Percentiles rank a stretch among this genome's conserved stretches.
Conservation (phyloP, 92 coral and sea anemone genomes). For the Galaxea fascicularis region DNA sequence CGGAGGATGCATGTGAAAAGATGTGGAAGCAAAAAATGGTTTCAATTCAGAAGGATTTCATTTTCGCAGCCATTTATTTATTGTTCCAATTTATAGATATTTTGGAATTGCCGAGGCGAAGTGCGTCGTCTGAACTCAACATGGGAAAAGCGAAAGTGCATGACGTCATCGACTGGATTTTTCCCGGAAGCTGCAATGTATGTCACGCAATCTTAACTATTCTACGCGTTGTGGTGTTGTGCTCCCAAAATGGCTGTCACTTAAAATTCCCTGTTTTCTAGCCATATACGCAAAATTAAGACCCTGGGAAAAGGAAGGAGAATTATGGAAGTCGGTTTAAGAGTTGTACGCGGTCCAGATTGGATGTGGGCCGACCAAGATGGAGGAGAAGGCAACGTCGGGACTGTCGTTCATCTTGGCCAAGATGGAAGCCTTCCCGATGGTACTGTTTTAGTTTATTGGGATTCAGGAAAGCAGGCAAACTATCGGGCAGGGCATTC, state of each 20-base stretch:
- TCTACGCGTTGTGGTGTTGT: not conserved
- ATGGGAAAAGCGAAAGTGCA: too few species aligned
- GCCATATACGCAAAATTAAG: not conserved
- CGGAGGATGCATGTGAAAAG: too few species aligned
- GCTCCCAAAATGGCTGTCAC: constrained; percentile 4
- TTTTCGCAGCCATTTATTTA: too few species aligned
- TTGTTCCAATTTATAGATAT: too few species aligned
- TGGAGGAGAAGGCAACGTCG: constrained; percentile 83
- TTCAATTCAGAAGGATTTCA: too few species aligned
- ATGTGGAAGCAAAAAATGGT: too few species aligned
- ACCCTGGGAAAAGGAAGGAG: not conserved
- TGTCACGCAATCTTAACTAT: constrained; percentile 18
- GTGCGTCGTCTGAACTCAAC: too few species aligned
- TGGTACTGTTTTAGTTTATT: constrained; percentile 70
- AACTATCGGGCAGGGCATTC: constrained; percentile 74
- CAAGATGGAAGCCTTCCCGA: constrained; percentile 43
- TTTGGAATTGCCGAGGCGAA: too few species aligned
- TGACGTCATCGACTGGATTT: constrained; percentile 4
- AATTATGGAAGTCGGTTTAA: constrained; percentile 60
- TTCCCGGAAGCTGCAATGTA: constrained; percentile 14
- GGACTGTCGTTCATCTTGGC: constrained; percentile 77
- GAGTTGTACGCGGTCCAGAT: constrained; percentile 91
- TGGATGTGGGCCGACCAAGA: constrained; percentile 89
- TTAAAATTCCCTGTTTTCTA: not conserved
- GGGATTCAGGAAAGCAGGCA: constrained; percentile 80